Conservation (phyloP, 2,797 vertebrate species). For the Oreonectes daqikongensis region DNA sequence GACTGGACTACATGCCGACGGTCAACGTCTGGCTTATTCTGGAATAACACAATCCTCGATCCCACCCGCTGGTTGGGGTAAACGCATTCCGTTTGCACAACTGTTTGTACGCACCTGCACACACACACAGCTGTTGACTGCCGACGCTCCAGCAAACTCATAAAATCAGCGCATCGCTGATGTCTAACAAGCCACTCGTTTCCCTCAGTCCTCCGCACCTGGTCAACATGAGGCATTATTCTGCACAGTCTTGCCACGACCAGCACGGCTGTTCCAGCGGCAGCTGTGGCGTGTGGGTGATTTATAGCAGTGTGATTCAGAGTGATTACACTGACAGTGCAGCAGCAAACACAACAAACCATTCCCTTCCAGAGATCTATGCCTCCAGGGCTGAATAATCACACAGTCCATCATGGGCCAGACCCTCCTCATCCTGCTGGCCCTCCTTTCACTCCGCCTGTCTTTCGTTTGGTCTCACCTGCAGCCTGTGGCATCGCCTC, state of each 20-base stretch:
- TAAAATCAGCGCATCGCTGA: conserved; percentile 37
- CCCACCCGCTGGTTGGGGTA: neutral
- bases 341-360: conserved; percentile 68
- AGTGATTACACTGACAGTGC: conserved; percentile 68
- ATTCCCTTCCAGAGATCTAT: conserved; percentile 57
- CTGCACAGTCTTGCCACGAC: neutral
- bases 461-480: conserved; percentile 19
- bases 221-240: conserved; percentile 28
- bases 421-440: conserved; percentile 20
- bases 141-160: conserved; percentile 17
- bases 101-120: neutral
- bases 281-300: conserved; percentile 58
- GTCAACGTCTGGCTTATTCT: neutral
- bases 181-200: conserved; percentile 33
- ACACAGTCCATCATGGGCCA: conserved; percentile 63
- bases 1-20: neutral
- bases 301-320: conserved; percentile 72
- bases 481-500: conserved; percentile 53
- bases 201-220: conserved; percentile 18
- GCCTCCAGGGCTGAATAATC: conserved; percentile 68
- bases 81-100: conserved; percentile 11
- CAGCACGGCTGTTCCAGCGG: conserved; percentile 9
- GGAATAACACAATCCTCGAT: neutral
- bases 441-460: conserved; percentile 19
- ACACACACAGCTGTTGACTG: conserved; percentile 30